A percentile compares a stretch with the other conserved stretches of the same genome.
Evolutionary conservation across 2,888 invertebrate species (phyloP).

Genomic region (Glaucopsyche alexis): DNA sequence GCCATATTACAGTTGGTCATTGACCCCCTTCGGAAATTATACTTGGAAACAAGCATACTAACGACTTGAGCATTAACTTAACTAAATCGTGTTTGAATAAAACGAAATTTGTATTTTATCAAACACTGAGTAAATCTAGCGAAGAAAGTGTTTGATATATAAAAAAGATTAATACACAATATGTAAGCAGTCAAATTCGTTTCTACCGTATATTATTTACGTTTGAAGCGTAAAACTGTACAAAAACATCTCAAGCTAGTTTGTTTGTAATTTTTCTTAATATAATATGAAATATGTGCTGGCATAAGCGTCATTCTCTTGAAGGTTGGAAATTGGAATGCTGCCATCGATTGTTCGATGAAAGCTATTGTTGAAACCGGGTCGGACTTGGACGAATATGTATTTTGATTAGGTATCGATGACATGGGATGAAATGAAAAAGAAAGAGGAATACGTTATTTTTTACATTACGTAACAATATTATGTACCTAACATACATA

Average conservation of each 20-base stretch:
- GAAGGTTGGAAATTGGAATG: slow-evolving; percentile 27
- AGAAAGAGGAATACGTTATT: background rate
- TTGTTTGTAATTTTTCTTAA: background rate
- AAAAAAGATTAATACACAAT: background rate
- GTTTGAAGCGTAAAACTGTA: background rate
- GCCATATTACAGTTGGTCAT: slow-evolving; percentile 10
- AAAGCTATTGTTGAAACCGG: slow-evolving; percentile 22
- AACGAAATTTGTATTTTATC: background rate
- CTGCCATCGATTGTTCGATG: slow-evolving; percentile 16
- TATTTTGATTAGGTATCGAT: background rate
- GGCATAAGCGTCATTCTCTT: slow-evolving; percentile 13
- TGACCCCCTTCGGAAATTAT: slow-evolving; percentile 16
- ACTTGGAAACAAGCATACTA: background rate
- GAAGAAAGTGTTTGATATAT: background rate
- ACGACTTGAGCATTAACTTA: background rate
- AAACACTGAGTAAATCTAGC: background rate
- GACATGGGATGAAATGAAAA: background rate
- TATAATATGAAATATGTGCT: slow-evolving; percentile 3
- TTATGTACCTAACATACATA: background rate
- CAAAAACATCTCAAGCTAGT: background rate
- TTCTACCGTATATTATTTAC: background rate
- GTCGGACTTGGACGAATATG: background rate
- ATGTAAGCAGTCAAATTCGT: background rate
- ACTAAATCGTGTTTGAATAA: background rate
- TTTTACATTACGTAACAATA: background rate